Evolutionary conservation across 2,797 vertebrate genomes (phyloP).

Genomic region (Ceryle rudis): DNA sequence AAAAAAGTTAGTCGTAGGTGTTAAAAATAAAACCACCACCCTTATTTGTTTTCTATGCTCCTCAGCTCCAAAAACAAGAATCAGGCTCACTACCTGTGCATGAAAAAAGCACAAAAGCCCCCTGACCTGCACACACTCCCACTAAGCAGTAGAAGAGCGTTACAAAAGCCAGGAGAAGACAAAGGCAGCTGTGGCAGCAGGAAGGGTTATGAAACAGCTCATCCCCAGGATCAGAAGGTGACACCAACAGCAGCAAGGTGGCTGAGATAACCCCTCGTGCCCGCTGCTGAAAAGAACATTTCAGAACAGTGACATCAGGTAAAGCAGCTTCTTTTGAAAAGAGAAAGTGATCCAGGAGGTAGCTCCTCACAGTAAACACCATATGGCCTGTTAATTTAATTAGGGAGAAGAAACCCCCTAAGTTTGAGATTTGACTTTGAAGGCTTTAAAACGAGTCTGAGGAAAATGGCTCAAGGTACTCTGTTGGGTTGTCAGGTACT

Average conservation of each 20-base stretch:
- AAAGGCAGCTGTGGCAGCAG: not conserved
- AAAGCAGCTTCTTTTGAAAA: constrained; percentile 69
- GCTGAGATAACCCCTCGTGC: constrained; percentile 36
- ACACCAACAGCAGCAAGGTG: not conserved
- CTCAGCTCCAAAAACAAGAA: not conserved
- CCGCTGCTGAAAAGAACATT: constrained; percentile 67
- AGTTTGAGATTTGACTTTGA: constrained; percentile 74
- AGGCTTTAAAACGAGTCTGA: constrained; percentile 62
- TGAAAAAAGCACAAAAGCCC: not conserved
- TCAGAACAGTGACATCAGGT: constrained; percentile 71
- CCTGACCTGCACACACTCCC: not conserved
- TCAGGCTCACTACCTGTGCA: not conserved
- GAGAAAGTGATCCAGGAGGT: constrained; percentile 70
- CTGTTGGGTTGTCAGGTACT: not conserved
- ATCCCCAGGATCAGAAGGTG: constrained; percentile 6
- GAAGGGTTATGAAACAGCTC: not conserved
- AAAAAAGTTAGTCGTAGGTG: not conserved
- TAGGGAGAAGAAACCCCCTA: constrained; percentile 70
- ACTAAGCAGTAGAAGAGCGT: not conserved
- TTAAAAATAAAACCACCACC: not conserved
- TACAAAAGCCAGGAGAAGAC: not conserved
- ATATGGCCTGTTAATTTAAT: constrained; percentile 79
- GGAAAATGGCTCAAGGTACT: constrained; percentile 46
- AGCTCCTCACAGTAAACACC: constrained; percentile 76
- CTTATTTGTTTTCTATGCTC: not conserved